These are phyloP conservation scores for Steromphala cineraria DNA, from an alignment of 2,888 invertebrate genomes.

Conservation along the genomic window DNA sequence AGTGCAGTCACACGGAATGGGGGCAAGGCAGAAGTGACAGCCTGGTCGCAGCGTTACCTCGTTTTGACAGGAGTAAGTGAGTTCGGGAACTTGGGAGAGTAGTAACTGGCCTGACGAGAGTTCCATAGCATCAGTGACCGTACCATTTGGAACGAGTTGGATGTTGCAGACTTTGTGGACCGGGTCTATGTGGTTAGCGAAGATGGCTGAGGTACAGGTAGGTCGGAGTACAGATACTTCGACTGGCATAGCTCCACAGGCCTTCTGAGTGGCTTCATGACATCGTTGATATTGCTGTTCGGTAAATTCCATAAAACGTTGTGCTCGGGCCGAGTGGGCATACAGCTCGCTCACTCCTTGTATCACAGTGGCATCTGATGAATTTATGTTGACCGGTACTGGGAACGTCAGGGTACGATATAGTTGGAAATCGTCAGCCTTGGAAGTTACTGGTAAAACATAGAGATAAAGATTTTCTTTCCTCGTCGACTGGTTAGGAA, in stretches of 20 bases:
- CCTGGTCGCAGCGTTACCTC: background rate
- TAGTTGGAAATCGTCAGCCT: background rate
- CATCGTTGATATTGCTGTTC: background rate
- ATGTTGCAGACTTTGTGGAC: background rate
- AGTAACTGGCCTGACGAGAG: background rate
- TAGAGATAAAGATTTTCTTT: background rate
- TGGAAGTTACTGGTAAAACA: background rate
- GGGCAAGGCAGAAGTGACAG: background rate
- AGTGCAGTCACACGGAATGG: background rate
- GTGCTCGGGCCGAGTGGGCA: background rate
- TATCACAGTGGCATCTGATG: background rate
- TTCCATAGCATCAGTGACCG: background rate
- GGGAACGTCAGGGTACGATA: background rate
- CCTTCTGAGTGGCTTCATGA: background rate
- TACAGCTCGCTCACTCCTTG: background rate
- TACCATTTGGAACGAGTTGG: background rate
- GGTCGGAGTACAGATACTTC: background rate
- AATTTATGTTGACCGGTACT: background rate
- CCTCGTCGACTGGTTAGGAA: background rate
- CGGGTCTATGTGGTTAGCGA: background rate
- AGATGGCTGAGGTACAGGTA: background rate
- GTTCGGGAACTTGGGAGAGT: background rate
- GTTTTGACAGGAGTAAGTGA: background rate
- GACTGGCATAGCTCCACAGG: background rate
- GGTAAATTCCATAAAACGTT: background rate